These are phyloP conservation scores for Miltochrista miniata DNA, from an alignment of 2,888 invertebrate genomes.

Conservation along the genomic window DNA sequence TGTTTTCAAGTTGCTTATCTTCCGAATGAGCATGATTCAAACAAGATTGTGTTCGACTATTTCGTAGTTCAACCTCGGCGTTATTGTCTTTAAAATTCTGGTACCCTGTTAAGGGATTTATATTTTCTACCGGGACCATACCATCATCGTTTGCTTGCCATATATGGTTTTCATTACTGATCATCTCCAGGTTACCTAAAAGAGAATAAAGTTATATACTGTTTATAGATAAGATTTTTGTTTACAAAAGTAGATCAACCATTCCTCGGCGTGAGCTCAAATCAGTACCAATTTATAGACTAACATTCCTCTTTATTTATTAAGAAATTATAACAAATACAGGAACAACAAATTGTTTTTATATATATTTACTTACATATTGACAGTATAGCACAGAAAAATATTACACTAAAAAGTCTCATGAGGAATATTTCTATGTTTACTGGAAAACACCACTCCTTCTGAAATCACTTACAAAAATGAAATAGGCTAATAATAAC, in stretches of 20 bases:
- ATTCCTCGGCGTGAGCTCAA: no score
- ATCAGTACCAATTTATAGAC: no score
- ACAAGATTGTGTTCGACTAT: conserved; percentile 33
- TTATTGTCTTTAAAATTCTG: conserved; percentile 5
- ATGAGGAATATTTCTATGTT: conserved; percentile 14
- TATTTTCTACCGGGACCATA: neutral
- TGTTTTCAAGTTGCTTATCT: conserved; percentile 3
- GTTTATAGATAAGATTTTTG: no score
- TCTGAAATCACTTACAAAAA: conserved; percentile 9
- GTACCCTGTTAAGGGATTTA: conserved; percentile 13
- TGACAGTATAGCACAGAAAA: conserved; percentile 27
- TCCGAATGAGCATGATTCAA: conserved; percentile 21
- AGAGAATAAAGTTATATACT: neutral
- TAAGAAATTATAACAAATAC: no score
- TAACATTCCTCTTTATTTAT: no score
- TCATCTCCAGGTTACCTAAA: conserved; percentile 23
- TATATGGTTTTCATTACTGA: conserved; percentile 8
- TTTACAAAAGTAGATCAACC: no score
- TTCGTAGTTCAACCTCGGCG: conserved; percentile 2
- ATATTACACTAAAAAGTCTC: conserved; percentile 20
- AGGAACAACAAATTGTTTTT: no score
- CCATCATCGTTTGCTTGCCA: conserved; percentile 1
- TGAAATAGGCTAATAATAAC: conserved; percentile 22
- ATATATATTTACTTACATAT: conserved; percentile 20
- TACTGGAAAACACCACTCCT: neutral